Conservation (phyloP, 1,140 invertebrate genomes). For the Lerema accius region DNA sequence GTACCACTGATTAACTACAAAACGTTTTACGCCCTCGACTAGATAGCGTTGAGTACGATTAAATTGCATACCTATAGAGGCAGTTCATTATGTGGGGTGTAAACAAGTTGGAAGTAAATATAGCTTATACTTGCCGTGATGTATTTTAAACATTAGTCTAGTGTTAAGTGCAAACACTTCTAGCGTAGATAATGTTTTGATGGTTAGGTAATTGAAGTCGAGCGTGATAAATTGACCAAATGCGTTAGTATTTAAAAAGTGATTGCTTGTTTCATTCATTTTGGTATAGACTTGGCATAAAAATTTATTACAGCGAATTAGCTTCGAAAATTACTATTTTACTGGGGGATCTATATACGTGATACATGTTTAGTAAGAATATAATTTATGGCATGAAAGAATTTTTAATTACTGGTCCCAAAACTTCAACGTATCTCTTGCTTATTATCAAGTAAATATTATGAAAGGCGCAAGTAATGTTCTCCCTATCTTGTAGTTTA, state of each 20-base stretch:
- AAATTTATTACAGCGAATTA: not conserved
- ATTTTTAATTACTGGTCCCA: not conserved
- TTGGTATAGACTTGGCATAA: too few species aligned
- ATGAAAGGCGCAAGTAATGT: not conserved
- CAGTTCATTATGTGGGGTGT: constrained; percentile 7
- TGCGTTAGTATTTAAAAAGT: not conserved
- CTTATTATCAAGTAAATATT: constrained; percentile 5
- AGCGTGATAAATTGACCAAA: not conserved
- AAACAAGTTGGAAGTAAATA: not conserved
- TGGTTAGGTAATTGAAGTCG: not conserved
- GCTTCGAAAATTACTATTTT: not conserved
- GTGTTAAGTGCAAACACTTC: not conserved
- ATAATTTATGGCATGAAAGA: not conserved
- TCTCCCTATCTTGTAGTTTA: constrained; percentile 7
- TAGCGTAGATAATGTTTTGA: not conserved
- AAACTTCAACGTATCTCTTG: not conserved
- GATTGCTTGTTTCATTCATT: not conserved
- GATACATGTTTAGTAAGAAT: too few species aligned
- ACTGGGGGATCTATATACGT: too few species aligned
- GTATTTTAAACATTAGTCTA: not conserved
- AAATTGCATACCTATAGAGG: constrained; percentile 1
- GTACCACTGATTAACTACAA: constrained; percentile 23
- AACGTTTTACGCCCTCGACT: constrained; percentile 18
- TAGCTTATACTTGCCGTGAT: not conserved
- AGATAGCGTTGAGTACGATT: constrained; percentile 20